Evolutionary conservation across 2,113 vertebrate genomes (phyloP).

Genomic region (Xyliphius kryptos): DNA sequence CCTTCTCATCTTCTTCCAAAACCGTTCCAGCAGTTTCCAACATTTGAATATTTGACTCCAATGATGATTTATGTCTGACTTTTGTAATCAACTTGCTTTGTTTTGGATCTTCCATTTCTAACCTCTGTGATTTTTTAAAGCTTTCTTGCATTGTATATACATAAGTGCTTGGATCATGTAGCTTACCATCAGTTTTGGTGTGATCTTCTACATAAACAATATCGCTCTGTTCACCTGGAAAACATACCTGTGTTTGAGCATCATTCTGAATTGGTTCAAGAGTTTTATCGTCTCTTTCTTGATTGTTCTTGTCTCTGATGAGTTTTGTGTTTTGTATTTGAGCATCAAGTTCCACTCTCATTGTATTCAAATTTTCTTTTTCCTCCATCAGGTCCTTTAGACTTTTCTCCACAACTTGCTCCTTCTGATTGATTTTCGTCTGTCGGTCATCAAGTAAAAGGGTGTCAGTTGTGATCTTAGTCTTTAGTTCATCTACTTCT

Average conservation of each 20-base stretch:
- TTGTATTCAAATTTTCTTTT: neutral
- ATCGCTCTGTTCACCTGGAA: neutral
- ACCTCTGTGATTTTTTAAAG: neutral
- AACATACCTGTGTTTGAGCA: slow-evolving; percentile 27
- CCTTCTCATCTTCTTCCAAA: neutral
- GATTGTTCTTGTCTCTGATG: slow-evolving; percentile 1
- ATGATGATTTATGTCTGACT: neutral
- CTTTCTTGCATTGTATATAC: neutral
- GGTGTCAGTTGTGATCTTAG: neutral
- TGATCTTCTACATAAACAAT: neutral
- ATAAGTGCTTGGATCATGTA: no score
- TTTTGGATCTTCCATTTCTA: slow-evolving; percentile 4
- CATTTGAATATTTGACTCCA: slow-evolving; percentile 3
- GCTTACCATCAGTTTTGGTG: neutral
- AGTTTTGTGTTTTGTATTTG: slow-evolving; percentile 2
- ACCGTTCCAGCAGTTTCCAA: neutral
- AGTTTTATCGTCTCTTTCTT: slow-evolving; percentile 22
- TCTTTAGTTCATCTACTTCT: slow-evolving; percentile 10
- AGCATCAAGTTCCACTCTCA: neutral
- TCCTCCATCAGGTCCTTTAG: neutral
- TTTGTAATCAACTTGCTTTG: neutral
- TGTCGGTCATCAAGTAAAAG: neutral
- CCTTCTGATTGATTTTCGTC: slow-evolving; percentile 3
- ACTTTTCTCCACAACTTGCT: neutral
- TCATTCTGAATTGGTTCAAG: neutral